These are phyloP conservation scores for Druceiella hillmani DNA, from an alignment of 2,888 invertebrate species.

Conservation along the genomic window DNA sequence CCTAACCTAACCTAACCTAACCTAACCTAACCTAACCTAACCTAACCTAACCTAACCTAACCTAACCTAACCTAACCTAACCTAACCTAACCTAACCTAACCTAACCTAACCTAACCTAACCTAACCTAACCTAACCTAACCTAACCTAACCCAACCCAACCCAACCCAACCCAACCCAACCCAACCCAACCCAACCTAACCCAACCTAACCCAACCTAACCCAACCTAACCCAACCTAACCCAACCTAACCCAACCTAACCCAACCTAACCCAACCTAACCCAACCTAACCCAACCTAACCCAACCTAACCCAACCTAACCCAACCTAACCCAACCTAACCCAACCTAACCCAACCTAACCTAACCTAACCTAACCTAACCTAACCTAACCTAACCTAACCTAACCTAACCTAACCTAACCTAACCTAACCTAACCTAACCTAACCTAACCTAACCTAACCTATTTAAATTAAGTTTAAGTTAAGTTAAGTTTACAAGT, in stretches of 20 bases:
- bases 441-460: constrained; percentile 18
- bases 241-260: constrained; percentile 15
- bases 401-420: constrained; percentile 15
- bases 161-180: constrained; percentile 17
- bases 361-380: constrained; percentile 18
- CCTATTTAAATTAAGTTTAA: constrained; percentile 17
- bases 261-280: constrained; percentile 18
- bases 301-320: constrained; percentile 17
- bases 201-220: constrained; percentile 20
- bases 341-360: constrained; percentile 18
- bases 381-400: constrained; percentile 22
- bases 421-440: constrained; percentile 17
- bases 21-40: constrained; percentile 18
- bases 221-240: constrained; percentile 9
- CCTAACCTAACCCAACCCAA: constrained; percentile 12
- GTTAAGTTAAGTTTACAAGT: no score
- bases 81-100: constrained; percentile 20
- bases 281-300: constrained; percentile 17
- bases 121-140: constrained; percentile 14
- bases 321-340: constrained; percentile 17
- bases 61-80: constrained; percentile 19
- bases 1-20: constrained; percentile 18
- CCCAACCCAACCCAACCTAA: constrained; percentile 17
- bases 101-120: constrained; percentile 18
- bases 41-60: constrained; percentile 14